These are phyloP conservation scores for Heloderma charlesbogerti DNA, from an alignment of 2,113 vertebrate species.

Conservation along the genomic window DNA sequence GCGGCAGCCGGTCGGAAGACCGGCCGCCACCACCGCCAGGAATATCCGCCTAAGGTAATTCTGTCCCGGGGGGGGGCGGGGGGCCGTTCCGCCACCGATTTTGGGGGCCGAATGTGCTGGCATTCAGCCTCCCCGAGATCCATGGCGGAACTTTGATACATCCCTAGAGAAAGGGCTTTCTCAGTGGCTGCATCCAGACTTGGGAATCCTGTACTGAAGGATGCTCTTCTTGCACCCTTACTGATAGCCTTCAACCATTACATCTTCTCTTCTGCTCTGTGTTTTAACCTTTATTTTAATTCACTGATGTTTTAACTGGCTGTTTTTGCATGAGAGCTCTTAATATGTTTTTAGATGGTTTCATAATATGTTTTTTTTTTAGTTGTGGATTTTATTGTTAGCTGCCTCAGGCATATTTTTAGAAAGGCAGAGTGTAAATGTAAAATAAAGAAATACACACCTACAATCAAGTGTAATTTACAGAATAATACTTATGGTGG, in stretches of 20 bases:
- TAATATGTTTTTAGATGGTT: not conserved
- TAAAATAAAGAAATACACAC: not conserved
- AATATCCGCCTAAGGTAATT: no score
- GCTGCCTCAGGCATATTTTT: not conserved
- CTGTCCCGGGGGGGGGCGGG: no score
- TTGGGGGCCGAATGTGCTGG: no score
- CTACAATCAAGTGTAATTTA: not conserved
- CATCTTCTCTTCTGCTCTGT: not conserved
- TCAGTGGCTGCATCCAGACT: not conserved
- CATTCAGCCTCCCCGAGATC: no score
- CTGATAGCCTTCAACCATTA: not conserved
- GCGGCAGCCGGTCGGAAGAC: no score
- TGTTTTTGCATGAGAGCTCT: not conserved
- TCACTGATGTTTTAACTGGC: not conserved
- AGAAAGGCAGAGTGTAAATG: not conserved
- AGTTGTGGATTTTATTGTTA: not conserved
- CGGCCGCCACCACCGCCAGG: no score
- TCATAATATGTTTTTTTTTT: not conserved
- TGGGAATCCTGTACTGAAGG: not conserved
- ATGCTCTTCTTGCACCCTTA: not conserved
- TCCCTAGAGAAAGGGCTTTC: not conserved
- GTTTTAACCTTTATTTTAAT: not conserved
- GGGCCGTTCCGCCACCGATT: no score
- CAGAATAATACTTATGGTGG: not conserved
- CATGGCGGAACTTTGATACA: no score